A percentile compares a stretch with the other conserved stretches of the same genome.
Conservation (phyloP, 2,888 invertebrate genomes). For the Pollenia amentaria region DNA sequence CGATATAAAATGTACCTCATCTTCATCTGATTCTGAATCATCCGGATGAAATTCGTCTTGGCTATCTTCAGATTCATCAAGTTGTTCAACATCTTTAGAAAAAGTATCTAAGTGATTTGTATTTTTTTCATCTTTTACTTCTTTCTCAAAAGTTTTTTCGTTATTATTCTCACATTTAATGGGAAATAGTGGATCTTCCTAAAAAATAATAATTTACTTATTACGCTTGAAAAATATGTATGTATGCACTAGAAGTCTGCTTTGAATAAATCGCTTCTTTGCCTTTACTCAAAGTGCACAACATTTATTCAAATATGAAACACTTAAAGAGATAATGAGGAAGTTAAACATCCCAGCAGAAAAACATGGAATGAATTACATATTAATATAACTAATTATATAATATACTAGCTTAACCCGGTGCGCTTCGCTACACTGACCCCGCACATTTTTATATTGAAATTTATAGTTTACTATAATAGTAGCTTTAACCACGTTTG, state of each 20-base stretch:
- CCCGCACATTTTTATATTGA: too few species aligned
- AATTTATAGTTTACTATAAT: too few species aligned
- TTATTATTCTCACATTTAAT: slow-evolving; percentile 48
- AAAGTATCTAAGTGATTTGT: neutral
- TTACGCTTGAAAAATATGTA: neutral
- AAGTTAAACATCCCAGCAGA: too few species aligned
- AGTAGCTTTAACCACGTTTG: too few species aligned
- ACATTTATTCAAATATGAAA: too few species aligned
- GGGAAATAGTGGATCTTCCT: slow-evolving; percentile 61
- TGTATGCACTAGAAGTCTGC: neutral
- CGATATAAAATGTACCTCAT: slow-evolving; percentile 9
- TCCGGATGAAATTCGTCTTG: slow-evolving; percentile 53
- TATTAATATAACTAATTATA: too few species aligned
- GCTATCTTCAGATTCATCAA: slow-evolving; percentile 54
- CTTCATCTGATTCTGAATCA: slow-evolving; percentile 39
- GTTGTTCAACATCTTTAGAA: slow-evolving; percentile 32
- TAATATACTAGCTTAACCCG: too few species aligned
- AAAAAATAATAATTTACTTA: slow-evolving; percentile 9
- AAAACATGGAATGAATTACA: too few species aligned
- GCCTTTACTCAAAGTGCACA: too few species aligned
- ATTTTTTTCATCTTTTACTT: slow-evolving; percentile 16
- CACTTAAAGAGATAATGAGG: too few species aligned
- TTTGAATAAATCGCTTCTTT: too few species aligned
- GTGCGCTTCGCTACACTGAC: too few species aligned
- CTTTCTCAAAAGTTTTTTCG: slow-evolving; percentile 14